Evolutionary conservation across 2,113 vertebrate genomes (phyloP), one percentile per base, ranked within the genome.

Genomic region (Sterrhoptilus dennistouni): DNA sequence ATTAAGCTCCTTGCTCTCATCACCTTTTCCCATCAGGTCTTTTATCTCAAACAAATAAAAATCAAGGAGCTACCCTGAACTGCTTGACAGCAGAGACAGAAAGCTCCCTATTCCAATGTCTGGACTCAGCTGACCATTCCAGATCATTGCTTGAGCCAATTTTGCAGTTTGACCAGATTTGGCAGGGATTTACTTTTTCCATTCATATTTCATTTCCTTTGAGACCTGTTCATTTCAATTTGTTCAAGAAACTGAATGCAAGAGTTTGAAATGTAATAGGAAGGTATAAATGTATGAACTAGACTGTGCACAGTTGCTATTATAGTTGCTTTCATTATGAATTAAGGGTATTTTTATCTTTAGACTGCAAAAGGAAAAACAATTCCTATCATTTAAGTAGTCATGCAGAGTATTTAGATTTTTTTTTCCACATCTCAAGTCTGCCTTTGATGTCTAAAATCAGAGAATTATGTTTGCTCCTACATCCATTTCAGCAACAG

Each of bases 181-280:
- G 91, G 96, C 97, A 97, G 92, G 27, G 52, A 97, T 94, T 64
- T 96, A 89, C 40, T 95, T 95, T 96, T 97, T 97, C 95, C 74
- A 68, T 93, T 97, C 97, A 96, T 97, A 83, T 97, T 97, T 97
- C 72, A 97, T 95, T 94, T 93, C 88, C 83, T 88, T 90, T 87
- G 87, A 97, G 95, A 95, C 44, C 61, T 75, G 28, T 52, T 89
- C 53, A 82, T 87, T 96, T 74, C 63, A 57, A 61, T 96, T 93
- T 92, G 49, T 64, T 96, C 89, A 94, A 80, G 86, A 85, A 94
- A 83, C 40, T 27, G 47, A 92, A 83, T 38, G 12, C 52, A 87
- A 68, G 45, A 89, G 56, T 63, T 57, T 70, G 59, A 90, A 93
- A 68, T 80, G 27, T 27, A 42, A 20, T 24, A 57, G 9, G 50